phyloP scores from a whole-genome alignment of 2,113 vertebrate genomes.

The Euleptes europaea region DNA sequence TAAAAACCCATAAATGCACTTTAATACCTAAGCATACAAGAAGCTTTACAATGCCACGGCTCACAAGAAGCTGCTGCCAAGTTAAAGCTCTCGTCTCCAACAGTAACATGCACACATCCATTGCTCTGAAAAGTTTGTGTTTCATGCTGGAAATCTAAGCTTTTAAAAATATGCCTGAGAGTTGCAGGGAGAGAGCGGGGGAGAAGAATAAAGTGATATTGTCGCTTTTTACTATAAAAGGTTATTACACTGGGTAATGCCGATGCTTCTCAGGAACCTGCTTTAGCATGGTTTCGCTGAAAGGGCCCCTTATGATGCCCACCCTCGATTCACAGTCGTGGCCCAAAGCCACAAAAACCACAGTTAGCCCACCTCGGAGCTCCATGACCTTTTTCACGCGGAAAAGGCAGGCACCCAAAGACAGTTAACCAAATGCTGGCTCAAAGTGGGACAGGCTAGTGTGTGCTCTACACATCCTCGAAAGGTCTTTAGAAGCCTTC shows the following conservation, averaged over 20 bases:
- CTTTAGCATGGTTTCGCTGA: neutral
- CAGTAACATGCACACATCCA: neutral
- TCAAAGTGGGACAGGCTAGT: neutral
- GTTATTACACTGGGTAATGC: neutral
- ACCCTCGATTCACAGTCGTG: neutral
- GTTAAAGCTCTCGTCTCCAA: neutral
- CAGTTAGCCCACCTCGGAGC: too few species aligned
- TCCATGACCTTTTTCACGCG: too few species aligned
- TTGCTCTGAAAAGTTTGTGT: neutral
- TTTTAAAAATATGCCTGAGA: neutral
- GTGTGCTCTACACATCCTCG: neutral
- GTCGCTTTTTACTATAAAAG: neutral
- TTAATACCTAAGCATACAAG: conserved; percentile 25
- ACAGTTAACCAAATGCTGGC: neutral
- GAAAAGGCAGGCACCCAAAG: neutral
- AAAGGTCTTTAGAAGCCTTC: neutral
- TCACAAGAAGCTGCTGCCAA: neutral
- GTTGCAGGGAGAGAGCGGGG: neutral
- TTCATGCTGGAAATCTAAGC: neutral
- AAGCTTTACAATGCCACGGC: neutral
- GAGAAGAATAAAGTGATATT: neutral
- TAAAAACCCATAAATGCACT: conserved; percentile 42
- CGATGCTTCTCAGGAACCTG: neutral
- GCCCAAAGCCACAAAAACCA: too few species aligned
- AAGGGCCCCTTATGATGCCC: neutral